These are phyloP conservation scores for Phalanger gymnotis DNA, from an alignment of 2,797 vertebrate genomes.

Conservation along the genomic window DNA sequence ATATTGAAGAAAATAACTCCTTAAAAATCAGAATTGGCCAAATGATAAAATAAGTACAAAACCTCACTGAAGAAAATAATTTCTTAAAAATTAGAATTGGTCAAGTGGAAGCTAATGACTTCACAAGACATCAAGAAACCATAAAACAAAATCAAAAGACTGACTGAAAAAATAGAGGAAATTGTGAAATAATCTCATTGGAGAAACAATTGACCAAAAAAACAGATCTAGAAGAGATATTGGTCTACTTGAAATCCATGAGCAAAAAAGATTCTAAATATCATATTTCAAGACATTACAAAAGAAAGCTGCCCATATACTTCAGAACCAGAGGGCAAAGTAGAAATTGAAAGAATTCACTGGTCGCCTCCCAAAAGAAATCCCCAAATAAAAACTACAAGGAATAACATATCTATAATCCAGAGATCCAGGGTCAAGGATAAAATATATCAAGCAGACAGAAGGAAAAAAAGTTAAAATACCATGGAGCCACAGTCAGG, in stretches of 20 bases:
- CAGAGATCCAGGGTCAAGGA: not conserved
- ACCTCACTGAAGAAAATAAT: not conserved
- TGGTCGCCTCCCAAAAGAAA: not conserved
- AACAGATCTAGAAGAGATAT: not conserved
- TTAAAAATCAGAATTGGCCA: too few species aligned
- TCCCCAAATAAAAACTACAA: not conserved
- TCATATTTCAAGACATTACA: not conserved
- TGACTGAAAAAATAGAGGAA: not conserved
- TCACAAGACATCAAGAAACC: not conserved
- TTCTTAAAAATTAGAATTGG: not conserved
- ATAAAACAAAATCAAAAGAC: not conserved
- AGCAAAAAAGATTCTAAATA: not conserved
- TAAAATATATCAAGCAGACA: not conserved
- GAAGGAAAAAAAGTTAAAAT: not conserved
- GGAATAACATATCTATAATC: not conserved
- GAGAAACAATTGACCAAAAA: not conserved
- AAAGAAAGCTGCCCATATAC: not conserved
- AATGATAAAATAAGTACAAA: not conserved
- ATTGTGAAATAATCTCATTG: not conserved
- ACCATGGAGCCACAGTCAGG: not conserved
- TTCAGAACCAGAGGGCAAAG: not conserved
- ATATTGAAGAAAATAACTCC: too few species aligned
- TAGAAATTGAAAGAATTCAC: not conserved
- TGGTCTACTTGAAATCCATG: not conserved
- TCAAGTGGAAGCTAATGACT: not conserved